Evolutionary conservation across 1,140 invertebrate genomes (phyloP), one percentile per base, ranked within the genome.

Genomic region (Nephila pilipes): DNA sequence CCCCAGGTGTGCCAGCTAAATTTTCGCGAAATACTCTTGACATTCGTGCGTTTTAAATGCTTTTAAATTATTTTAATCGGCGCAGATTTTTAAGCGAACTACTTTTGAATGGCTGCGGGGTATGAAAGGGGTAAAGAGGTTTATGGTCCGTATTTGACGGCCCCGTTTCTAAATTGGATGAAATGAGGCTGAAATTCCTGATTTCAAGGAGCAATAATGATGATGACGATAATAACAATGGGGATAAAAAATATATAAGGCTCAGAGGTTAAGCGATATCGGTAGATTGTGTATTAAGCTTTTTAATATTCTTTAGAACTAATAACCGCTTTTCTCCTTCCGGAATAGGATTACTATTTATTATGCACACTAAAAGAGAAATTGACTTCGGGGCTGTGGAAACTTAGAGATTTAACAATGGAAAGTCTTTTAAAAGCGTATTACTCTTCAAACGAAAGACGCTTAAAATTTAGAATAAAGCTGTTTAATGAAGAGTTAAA

Each of bases 1-100:
- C 91, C 83, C 91, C 83, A 75, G 83, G 69, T 75, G 89, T 93
- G 65, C 60, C 38, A 36, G 80, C 63, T 79, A 85, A 85, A 92
- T 85, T 85, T 75, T 75, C 90, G 18, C 29, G 63, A 32, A 87
- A 90, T 54, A 91, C 75, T 91, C 85, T 80, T 93, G 83, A 87
- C 91, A 87, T 87, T 32, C 91, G 80, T 20, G 55, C 81, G 91
- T 79, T 93, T 93, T 93, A 93, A 93, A 93, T 93, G 91, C 83
- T 93, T 93, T 93, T 93, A 93, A 93, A 93, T 93, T 87, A 93
- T 93, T 93, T 93, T 93, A 93, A 93, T 87, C 91, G 90, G 81
- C 60, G 46, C 18, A 54, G 81, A 93, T 93, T 93, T 93, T 93
- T 93, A 60, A 92, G 38, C 80, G 5, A 69, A 92, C 81, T 85